These are phyloP conservation scores for Lamellibrachia columna DNA, from an alignment of 2,888 invertebrate species.

Conservation along the genomic window DNA sequence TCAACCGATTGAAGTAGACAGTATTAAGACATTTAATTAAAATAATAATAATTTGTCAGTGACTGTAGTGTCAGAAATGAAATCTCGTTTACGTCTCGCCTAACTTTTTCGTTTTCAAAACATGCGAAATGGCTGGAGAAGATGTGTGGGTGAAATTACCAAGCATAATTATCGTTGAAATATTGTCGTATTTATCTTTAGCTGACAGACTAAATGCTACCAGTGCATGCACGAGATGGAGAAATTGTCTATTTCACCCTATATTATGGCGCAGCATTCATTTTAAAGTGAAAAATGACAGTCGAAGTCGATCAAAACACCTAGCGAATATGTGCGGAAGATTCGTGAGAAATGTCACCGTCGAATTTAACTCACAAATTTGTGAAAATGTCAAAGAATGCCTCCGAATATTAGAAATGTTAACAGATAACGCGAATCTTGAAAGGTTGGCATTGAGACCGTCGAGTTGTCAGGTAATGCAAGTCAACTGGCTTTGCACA, in stretches of 20 bases:
- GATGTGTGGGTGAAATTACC: conserved; percentile 34
- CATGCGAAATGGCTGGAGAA: conserved; percentile 10
- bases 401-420: conserved; percentile 51
- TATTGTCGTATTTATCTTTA: conserved; percentile 36
- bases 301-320: conserved; percentile 54
- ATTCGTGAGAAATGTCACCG: conserved; percentile 57
- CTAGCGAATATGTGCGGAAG: conserved; percentile 60
- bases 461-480: conserved; percentile 53
- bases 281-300: conserved; percentile 44
- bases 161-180: conserved; percentile 37
- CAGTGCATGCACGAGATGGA: conserved; percentile 71
- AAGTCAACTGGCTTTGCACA: conserved; percentile 5
- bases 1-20: not conserved
- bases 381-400: conserved; percentile 56
- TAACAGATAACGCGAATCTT: conserved; percentile 58
- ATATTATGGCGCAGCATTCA: conserved; percentile 57
- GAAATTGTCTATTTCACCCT: conserved; percentile 65
- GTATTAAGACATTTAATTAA: not conserved
- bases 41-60: not conserved
- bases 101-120: conserved; percentile 7
- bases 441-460: conserved; percentile 59
- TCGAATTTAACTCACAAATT: conserved; percentile 60
- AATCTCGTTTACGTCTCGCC: not conserved
- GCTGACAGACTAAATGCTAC: conserved; percentile 69
- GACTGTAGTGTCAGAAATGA: not conserved